Evolutionary conservation across 1,140 invertebrate genomes (phyloP), one percentile per base, ranked within the genome.

Genomic region (Microvelia longipes): DNA sequence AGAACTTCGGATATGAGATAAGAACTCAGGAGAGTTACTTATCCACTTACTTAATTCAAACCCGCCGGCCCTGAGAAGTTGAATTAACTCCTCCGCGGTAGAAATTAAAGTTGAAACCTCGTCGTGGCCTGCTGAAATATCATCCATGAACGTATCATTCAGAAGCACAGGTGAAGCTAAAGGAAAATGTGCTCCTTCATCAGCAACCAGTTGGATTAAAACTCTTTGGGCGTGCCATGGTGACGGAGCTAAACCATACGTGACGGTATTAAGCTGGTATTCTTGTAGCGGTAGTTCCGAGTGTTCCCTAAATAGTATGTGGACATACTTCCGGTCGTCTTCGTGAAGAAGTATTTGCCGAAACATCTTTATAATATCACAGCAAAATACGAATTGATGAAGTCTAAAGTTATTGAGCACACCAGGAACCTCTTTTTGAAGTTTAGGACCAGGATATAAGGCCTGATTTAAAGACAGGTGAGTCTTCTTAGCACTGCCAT

Each of bases 161-260:
- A 66, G 70, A 2, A 74, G 24, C 2, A 70, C 69, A 1, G 29
- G 70, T 19, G 68, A 65, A 28, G 72, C 70, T n/a, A 50, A 2
- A 29, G 74, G 73, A 74, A 73, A 73, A 2, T 68, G 29, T 1
- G 71, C 24, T 50, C 30, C 24, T 63, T 77, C 73, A 67, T 78
- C 77, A 2, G 70, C 30, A 1, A 76, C 79, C 25, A 80, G 66
- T 71, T 79, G 75, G 66, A 73, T 75, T 15, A 81, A 64, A 2
- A 73, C 74, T 68, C 72, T 70, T 30, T 75, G 75, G 5, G 77
- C 77, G 2, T 77, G 70, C 69, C 67, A 76, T 1, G 77, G 74
- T 11, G 75, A 74, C 2, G 76, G 68, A 71, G 75, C 72, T 27
- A 69, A 68, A 24, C 76, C 77, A 69, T 75, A 79, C 5, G 77